These are phyloP conservation scores for Oncorhynchus masou DNA, from an alignment of 2,113 vertebrate genomes.

Conservation along the genomic window DNA sequence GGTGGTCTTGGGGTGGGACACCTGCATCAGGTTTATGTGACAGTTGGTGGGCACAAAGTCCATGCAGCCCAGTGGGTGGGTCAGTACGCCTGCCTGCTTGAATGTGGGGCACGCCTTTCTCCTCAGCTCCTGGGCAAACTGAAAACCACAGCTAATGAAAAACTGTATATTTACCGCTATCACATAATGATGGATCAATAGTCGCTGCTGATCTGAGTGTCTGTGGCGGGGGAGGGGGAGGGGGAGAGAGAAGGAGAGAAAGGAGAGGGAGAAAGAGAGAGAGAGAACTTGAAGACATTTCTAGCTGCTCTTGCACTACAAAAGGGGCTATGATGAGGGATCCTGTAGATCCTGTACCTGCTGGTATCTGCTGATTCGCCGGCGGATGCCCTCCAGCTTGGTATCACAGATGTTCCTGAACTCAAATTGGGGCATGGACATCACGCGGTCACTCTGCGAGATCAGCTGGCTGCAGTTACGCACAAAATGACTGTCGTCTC, in stretches of 20 bases:
- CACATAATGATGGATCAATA: not conserved
- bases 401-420: conserved; percentile 92
- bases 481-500: conserved; percentile 85
- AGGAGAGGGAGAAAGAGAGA: too few relatives aligned
- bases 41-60: conserved; percentile 98
- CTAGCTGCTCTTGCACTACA: not conserved
- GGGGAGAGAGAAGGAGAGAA: too few relatives aligned
- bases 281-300: too few relatives aligned
- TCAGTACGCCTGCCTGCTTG: conserved; percentile 79
- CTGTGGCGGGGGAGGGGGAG: not conserved
- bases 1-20: conserved; percentile 91
- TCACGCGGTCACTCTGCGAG: conserved; percentile 80
- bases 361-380: conserved; percentile 81
- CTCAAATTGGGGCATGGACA: conserved; percentile 91
- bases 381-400: conserved; percentile 87
- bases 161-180: not conserved
- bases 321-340: not conserved
- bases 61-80: conserved; percentile 83
- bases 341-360: conserved; percentile 72
- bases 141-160: not conserved
- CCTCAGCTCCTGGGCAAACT: conserved; percentile 90
- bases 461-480: conserved; percentile 88
- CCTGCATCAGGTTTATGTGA: conserved; percentile 95
- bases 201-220: not conserved
- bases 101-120: conserved; percentile 88